Percentiles rank a stretch among this genome's conserved stretches.
Evolutionary conservation across 2,888 invertebrate genomes (phyloP).

Genomic region (Orchesellides sinensis): DNA sequence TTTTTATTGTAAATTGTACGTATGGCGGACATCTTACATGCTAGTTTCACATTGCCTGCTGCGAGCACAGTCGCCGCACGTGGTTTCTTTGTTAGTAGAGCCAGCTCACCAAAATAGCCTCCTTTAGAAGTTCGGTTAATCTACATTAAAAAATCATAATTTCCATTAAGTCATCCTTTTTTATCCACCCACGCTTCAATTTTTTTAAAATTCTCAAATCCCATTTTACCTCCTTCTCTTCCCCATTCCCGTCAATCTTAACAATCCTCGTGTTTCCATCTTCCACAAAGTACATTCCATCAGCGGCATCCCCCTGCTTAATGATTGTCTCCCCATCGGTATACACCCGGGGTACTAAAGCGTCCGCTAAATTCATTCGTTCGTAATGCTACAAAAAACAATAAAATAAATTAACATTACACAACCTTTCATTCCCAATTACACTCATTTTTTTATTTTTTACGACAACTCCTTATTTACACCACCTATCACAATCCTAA

Average conservation of each 20-base stretch:
- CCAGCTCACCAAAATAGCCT: conserved; percentile 97
- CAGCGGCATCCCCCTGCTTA: conserved; percentile 94
- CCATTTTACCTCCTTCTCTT: conserved; percentile 76
- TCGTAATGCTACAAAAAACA: conserved; percentile 86
- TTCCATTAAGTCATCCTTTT: too few relatives aligned
- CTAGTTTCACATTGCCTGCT: conserved; percentile 89
- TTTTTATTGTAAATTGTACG: too few relatives aligned
- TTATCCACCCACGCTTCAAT: too few relatives aligned
- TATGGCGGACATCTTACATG: conserved; percentile 96
- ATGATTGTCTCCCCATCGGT: conserved; percentile 90
- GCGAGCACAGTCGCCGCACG: conserved; percentile 94
- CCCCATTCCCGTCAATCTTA: conserved; percentile 88
- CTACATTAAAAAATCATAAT: conserved; percentile 76
- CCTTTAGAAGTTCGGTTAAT: conserved; percentile 81
- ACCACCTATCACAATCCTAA: too few relatives aligned
- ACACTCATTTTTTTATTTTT: too few relatives aligned
- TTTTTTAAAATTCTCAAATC: neutral
- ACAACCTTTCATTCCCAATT: neutral
- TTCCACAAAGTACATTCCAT: conserved; percentile 99
- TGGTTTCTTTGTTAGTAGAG: conserved; percentile 97
- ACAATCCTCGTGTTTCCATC: conserved; percentile 92
- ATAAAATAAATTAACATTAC: conserved; percentile 1
- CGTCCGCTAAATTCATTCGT: conserved; percentile 98
- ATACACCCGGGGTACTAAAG: conserved; percentile 89
- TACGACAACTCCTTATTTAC: too few relatives aligned